Evolutionary conservation across 2,113 vertebrate species (phyloP).

Genomic region (Setophaga kirtlandii): DNA sequence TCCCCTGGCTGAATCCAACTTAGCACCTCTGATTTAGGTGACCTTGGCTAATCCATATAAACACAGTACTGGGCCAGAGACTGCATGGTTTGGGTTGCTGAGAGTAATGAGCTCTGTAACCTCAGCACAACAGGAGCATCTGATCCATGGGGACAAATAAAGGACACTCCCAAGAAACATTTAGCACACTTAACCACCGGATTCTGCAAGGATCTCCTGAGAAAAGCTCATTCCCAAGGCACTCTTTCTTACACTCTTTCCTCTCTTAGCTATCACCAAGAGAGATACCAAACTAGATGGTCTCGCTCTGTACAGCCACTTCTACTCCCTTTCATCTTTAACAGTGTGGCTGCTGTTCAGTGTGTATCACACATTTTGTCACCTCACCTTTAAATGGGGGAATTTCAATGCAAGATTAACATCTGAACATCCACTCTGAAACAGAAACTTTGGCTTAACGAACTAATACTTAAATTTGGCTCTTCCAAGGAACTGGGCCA

Average conservation of each 20-base stretch:
- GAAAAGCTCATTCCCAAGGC: neutral
- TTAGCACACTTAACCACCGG: neutral
- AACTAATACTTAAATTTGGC: neutral
- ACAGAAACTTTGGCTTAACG: neutral
- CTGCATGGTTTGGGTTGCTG: neutral
- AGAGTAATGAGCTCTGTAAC: neutral
- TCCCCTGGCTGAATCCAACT: neutral
- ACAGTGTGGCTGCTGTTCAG: fast-evolving
- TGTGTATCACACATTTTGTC: neutral
- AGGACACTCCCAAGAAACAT: neutral
- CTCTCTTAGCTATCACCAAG: neutral
- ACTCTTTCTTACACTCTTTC: neutral
- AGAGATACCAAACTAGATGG: neutral
- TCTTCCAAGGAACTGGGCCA: neutral
- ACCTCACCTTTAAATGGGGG: neutral
- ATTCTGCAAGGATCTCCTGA: neutral
- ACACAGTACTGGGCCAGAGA: neutral
- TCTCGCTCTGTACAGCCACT: neutral
- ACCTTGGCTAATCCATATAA: neutral
- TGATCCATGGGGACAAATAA: neutral
- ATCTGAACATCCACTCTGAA: neutral
- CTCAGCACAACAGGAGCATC: neutral
- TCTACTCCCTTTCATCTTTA: neutral
- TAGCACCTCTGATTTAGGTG: neutral
- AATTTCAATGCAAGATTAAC: neutral